A percentile compares a stretch with the other conserved stretches of the same genome.
Evolutionary conservation across 92 coral and sea anemone species (phyloP).

Genomic region (Anthopleura xanthogrammica): DNA sequence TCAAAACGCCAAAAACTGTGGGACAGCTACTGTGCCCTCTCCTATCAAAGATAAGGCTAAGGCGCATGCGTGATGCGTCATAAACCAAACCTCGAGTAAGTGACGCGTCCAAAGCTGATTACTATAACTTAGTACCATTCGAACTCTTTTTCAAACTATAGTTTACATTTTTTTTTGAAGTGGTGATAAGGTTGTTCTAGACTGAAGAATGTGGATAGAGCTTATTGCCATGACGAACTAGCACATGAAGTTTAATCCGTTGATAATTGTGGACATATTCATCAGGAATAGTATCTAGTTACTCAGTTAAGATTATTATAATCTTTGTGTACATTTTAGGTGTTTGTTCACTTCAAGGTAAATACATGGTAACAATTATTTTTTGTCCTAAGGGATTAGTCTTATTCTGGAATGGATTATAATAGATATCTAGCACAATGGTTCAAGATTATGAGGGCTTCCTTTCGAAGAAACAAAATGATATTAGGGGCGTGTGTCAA

Average conservation of each 20-base stretch:
- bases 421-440: not conserved
- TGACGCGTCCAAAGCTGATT: too few relatives aligned
- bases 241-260: not conserved
- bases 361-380: conserved; percentile 13
- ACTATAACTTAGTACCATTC: not conserved
- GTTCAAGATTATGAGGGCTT: not conserved
- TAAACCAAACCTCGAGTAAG: too few relatives aligned
- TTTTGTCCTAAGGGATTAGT: conserved; percentile 11
- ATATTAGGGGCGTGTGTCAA: not conserved
- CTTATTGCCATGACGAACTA: not conserved
- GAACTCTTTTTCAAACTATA: not conserved
- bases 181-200: too few relatives aligned
- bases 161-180: not conserved
- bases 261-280: not conserved
- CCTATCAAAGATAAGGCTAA: too few relatives aligned
- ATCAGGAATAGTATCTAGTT: not conserved
- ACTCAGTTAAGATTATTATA: not conserved
- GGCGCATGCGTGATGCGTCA: too few relatives aligned
- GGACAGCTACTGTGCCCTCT: too few relatives aligned
- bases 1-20: too few relatives aligned
- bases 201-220: not conserved
- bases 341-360: conserved; percentile 1
- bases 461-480: not conserved
- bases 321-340: conserved; percentile 1
- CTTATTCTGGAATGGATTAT: conserved; percentile 9